Evolutionary conservation across 2,888 invertebrate species (phyloP).

Genomic region (Xestia rhomboidea): DNA sequence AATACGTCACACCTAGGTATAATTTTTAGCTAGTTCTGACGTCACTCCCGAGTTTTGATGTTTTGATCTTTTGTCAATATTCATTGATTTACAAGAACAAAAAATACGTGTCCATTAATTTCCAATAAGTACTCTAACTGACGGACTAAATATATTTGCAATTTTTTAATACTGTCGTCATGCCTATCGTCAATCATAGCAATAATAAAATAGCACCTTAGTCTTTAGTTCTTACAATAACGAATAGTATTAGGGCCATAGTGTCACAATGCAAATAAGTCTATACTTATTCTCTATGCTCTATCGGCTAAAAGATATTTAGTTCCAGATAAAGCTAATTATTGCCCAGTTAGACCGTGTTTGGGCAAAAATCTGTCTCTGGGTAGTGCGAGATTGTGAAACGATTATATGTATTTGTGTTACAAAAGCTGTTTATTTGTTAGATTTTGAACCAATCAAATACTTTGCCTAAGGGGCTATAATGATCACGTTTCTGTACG

Average conservation of each 20-base stretch:
- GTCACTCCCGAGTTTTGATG: too few relatives aligned
- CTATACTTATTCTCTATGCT: slow-evolving; percentile 9
- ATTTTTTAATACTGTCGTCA: too few relatives aligned
- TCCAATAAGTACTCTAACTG: too few relatives aligned
- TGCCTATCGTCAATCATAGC: neutral
- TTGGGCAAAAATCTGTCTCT: slow-evolving; percentile 62
- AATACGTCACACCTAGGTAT: too few relatives aligned
- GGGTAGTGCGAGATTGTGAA: slow-evolving; percentile 50
- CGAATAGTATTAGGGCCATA: slow-evolving; percentile 12
- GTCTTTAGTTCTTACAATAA: slow-evolving; percentile 6
- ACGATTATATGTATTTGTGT: slow-evolving; percentile 43
- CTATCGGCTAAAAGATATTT: slow-evolving; percentile 61
- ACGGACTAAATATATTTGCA: too few relatives aligned
- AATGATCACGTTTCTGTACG: neutral
- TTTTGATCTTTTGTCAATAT: too few relatives aligned
- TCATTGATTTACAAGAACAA: too few relatives aligned
- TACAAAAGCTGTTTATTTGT: slow-evolving; percentile 40
- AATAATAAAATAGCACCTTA: slow-evolving; percentile 3
- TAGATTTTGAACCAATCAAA: slow-evolving; percentile 28
- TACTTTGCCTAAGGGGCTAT: neutral
- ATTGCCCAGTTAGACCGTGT: slow-evolving; percentile 60
- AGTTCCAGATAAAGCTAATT: slow-evolving; percentile 64
- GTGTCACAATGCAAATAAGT: slow-evolving; percentile 63
- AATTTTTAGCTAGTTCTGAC: too few relatives aligned
- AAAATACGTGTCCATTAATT: too few relatives aligned